These are phyloP conservation scores for Rotaria socialis DNA, from an alignment of 2,888 invertebrate genomes.

Conservation along the genomic window DNA sequence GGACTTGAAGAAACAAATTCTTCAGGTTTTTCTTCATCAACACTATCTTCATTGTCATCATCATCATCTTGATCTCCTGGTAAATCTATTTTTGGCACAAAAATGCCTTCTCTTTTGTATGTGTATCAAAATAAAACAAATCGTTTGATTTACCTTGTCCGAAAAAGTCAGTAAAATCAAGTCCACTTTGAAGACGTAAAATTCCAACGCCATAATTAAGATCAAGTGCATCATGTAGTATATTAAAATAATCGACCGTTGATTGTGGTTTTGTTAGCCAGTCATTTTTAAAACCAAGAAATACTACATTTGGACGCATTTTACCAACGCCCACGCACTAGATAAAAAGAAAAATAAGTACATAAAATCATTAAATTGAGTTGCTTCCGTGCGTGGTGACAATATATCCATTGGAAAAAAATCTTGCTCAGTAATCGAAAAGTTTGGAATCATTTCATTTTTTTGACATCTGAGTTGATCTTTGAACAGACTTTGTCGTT, in stretches of 20 bases:
- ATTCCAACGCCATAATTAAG: conserved; percentile 86
- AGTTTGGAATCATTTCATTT: no score
- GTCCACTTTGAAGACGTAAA: conserved; percentile 77
- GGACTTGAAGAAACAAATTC: neutral
- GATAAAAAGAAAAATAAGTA: conserved; percentile 37
- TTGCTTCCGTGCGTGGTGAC: no score
- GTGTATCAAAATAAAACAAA: neutral
- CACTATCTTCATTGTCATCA: neutral
- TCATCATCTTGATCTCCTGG: neutral
- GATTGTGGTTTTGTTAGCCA: conserved; percentile 76
- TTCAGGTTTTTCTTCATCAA: neutral
- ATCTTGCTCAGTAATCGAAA: no score
- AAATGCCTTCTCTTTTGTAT: neutral
- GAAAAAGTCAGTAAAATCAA: conserved; percentile 67
- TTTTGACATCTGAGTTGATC: no score
- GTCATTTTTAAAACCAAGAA: conserved; percentile 88
- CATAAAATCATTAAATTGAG: no score
- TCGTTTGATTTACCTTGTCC: neutral
- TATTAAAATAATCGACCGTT: conserved; percentile 84
- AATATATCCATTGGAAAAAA: no score
- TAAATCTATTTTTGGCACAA: neutral
- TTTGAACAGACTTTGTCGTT: no score
- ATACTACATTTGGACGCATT: conserved; percentile 82
- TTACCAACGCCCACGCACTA: conserved; percentile 79
- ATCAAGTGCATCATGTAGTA: conserved; percentile 90